Evolutionary conservation across 2,888 invertebrate genomes (phyloP).

Genomic region (Nemurella pictetii): DNA sequence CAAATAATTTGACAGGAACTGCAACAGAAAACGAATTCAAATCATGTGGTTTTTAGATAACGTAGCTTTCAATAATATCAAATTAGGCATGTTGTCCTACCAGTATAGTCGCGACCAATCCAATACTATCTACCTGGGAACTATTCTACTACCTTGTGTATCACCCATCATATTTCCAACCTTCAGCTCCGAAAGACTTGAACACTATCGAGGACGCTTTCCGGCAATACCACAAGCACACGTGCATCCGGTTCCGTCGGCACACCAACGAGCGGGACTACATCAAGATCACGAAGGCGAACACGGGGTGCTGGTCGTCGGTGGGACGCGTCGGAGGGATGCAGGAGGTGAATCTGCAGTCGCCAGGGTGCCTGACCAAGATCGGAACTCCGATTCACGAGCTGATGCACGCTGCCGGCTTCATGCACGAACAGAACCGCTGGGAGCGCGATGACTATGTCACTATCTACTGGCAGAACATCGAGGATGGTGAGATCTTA

Average conservation of each 20-base stretch:
- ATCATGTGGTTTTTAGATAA: no score
- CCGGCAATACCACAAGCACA: constrained; percentile 72
- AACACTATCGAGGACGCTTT: constrained; percentile 70
- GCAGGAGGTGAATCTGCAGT: constrained; percentile 60
- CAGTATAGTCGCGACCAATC: no score
- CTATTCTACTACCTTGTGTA: no score
- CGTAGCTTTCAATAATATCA: no score
- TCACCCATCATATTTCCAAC: no score
- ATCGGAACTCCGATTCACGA: constrained; percentile 79
- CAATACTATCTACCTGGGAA: no score
- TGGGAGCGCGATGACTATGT: constrained; percentile 73
- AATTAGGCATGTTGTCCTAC: no score
- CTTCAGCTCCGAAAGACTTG: constrained; percentile 59
- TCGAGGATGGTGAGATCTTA: constrained; percentile 58
- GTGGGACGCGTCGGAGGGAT: constrained; percentile 70
- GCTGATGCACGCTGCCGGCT: constrained; percentile 77
- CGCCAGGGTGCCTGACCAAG: constrained; percentile 71
- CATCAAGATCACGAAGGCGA: constrained; percentile 67
- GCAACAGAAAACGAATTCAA: no score
- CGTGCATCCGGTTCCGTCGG: constrained; percentile 74
- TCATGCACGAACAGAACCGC: constrained; percentile 81
- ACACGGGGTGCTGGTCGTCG: constrained; percentile 80
- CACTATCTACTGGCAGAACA: constrained; percentile 67
- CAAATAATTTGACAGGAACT: no score
- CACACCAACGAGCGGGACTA: constrained; percentile 67